Evolutionary conservation across 2,113 vertebrate genomes (phyloP).

Genomic region (Gadus macrocephalus): DNA sequence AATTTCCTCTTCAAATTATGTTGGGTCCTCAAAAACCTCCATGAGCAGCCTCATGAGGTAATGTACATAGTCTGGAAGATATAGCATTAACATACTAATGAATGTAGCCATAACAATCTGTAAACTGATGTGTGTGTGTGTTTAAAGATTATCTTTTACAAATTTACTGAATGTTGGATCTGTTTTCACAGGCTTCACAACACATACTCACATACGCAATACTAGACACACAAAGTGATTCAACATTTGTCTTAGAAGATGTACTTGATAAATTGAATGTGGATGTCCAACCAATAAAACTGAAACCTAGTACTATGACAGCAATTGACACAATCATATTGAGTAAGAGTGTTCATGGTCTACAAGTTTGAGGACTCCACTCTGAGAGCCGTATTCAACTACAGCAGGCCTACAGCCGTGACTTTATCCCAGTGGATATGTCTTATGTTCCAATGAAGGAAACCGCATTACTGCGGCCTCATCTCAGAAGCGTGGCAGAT

Average conservation of each 20-base stretch:
- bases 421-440: conserved; percentile 34
- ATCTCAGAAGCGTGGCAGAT: conserved; percentile 19
- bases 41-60: too few relatives aligned
- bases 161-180: too few relatives aligned
- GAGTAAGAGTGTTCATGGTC: conserved; percentile 13
- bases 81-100: too few relatives aligned
- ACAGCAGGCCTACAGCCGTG: conserved; percentile 19
- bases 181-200: too few relatives aligned
- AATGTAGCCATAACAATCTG: too few relatives aligned
- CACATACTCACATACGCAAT: conserved; percentile 2
- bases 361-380: conserved; percentile 16
- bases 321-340: conserved; percentile 15
- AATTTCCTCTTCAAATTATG: too few relatives aligned
- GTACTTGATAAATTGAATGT: conserved; percentile 6
- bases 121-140: too few relatives aligned
- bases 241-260: conserved; percentile 29
- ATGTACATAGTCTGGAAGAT: too few relatives aligned
- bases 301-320: conserved; percentile 25
- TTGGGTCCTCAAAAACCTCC: too few relatives aligned
- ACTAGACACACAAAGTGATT: conserved; percentile 32
- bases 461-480: conserved; percentile 24
- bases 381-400: not conserved
- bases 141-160: too few relatives aligned
- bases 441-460: conserved; percentile 24
- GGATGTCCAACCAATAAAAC: not conserved